These are phyloP conservation scores for Chaetodon trifasciatus DNA, from an alignment of 2,797 vertebrate species.

Conservation along the genomic window DNA sequence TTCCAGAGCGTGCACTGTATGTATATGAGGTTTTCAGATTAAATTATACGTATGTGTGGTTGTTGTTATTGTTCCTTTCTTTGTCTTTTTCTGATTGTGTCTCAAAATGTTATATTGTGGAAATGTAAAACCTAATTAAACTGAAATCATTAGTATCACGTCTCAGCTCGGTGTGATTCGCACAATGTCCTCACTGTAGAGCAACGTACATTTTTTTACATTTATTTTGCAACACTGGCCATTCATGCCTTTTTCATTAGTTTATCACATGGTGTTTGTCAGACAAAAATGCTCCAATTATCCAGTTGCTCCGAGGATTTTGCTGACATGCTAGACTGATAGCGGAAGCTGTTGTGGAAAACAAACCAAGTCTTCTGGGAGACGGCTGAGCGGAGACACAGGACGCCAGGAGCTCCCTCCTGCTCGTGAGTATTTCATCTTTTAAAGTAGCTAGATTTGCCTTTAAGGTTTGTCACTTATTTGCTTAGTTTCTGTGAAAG, in stretches of 20 bases:
- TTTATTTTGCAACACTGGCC: conserved; percentile 41
- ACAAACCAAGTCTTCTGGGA: neutral
- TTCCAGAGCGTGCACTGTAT: conserved; percentile 72
- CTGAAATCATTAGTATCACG: conserved; percentile 52
- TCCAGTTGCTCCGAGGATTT: conserved; percentile 49
- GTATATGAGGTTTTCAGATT: conserved; percentile 79
- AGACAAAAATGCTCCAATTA: conserved; percentile 77
- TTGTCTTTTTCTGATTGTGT: conserved; percentile 59
- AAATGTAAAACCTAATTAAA: conserved; percentile 78
- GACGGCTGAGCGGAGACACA: neutral
- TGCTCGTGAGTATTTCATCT: conserved; percentile 52
- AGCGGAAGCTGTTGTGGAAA: conserved; percentile 23
- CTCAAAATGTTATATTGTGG: conserved; percentile 75
- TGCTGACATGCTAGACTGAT: conserved; percentile 54
- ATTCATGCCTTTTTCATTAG: conserved; percentile 77
- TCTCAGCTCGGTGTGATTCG: conserved; percentile 10
- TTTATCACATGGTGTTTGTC: conserved; percentile 81
- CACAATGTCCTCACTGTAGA: neutral
- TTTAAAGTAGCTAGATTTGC: neutral
- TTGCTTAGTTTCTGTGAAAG: neutral
- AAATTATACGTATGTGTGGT: conserved; percentile 74
- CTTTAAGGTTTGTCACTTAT: neutral
- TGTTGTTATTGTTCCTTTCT: conserved; percentile 35
- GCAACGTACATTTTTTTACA: neutral
- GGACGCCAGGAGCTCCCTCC: conserved; percentile 13